Base-by-base conservation (phyloP, 2,797 vertebrate genomes). In the Etheostoma perlongum region DNA sequence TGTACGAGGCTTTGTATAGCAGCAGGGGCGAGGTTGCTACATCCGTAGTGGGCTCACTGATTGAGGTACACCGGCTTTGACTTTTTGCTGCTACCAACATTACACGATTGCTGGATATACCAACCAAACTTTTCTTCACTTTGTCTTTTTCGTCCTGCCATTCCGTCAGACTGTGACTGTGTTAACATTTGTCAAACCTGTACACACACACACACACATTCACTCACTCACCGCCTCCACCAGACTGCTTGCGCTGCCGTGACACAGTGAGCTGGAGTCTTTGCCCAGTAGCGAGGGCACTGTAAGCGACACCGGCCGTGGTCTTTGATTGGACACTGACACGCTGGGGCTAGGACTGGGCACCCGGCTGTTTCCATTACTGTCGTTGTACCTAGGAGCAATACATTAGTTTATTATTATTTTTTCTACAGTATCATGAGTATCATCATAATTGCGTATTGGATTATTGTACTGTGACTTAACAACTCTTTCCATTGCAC, bases 201-300 rank as follows among this genome's bases (percentile, higher is more conserved):
- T 21, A 58, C 30, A 58, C 60, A 18, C 40, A 30, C 59, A 23
- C 52, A 58, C 55, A 15, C 25, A 25, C 51, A n/a, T n/a, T n/a
- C n/a, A n/a, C n/a, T n/a, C n/a, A 79, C 98, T 95, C 91, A 99
- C 98, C 94, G 98, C 98, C 94, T 98, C 98, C 8, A 99, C 97
- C 87, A 99, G 96, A 88, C 98, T 99, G 93, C 97, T 94, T 51
- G 98, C 98, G 0, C 98, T 99, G 94, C 98, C 97, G 2, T 97
- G 97, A 73, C 94, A 95, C 89, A 96, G 96, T 62, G 95, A 93
- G 82, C 92, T 93, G 67, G 92, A 91, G 81, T 97, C 96, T 65
- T 92, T 95, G 0, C 85, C 90, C 70, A 93, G 93, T 46, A 93
- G 74, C 63, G 95, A 95, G 81, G 98, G 97, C 84, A 99, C 97